Conservation (phyloP, 2,113 vertebrate genomes). For the Melanerpes aurifrons region DNA sequence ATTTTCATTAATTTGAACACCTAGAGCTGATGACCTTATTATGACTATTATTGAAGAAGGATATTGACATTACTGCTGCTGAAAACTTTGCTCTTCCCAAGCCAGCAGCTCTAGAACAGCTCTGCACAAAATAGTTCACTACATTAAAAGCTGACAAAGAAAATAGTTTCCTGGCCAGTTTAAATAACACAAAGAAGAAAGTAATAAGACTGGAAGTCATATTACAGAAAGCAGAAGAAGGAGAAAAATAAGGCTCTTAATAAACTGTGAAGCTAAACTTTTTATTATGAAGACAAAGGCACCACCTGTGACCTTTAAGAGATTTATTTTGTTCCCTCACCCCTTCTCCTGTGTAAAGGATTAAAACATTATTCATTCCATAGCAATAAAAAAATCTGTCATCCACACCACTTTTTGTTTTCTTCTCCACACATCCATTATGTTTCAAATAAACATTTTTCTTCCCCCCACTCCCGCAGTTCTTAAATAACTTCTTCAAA, state of each 20-base stretch:
- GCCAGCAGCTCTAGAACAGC: background rate
- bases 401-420: slow-evolving; percentile 28
- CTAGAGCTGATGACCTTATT: background rate
- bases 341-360: background rate
- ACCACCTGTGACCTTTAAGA: slow-evolving; percentile 18
- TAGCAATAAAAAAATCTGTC: slow-evolving; percentile 4
- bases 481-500: slow-evolving; percentile 50
- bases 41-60: background rate
- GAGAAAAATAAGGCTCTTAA: background rate
- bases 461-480: background rate
- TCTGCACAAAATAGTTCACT: background rate
- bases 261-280: background rate
- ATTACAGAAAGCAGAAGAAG: background rate
- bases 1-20: background rate
- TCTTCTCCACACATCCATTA: slow-evolving; percentile 38
- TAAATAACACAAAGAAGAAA: background rate
- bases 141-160: background rate
- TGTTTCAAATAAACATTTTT: slow-evolving; percentile 33
- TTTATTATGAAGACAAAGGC: slow-evolving; percentile 45
- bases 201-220: background rate
- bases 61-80: background rate
- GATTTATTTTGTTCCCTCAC: slow-evolving; percentile 44
- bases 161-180: background rate
- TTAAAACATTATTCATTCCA: slow-evolving; percentile 43
- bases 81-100: background rate